Evolutionary conservation across 2,113 vertebrate species (phyloP).

Genomic region (Lophura nycthemera): DNA sequence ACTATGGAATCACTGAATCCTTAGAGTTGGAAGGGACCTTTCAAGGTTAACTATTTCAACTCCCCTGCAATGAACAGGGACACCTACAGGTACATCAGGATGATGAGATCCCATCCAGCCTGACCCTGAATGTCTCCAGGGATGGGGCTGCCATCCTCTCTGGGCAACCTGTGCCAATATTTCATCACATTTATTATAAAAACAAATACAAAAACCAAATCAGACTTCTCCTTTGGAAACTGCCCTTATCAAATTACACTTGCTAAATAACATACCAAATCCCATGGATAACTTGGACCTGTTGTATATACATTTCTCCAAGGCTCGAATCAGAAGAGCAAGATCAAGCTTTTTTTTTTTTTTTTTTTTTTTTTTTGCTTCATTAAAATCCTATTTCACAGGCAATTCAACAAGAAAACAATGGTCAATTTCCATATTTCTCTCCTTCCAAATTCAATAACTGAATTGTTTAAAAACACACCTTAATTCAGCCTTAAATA

Average conservation of each 20-base stretch:
- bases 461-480: background rate
- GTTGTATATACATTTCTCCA: fast-evolving
- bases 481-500: background rate
- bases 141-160: too few species aligned
- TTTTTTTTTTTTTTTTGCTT: background rate
- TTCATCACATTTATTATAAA: too few species aligned
- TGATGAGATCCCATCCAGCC: too few species aligned
- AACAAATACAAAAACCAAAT: background rate
- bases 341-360: background rate
- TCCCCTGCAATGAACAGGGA: too few species aligned
- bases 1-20: too few species aligned
- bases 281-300: background rate
- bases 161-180: too few species aligned
- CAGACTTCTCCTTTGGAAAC: background rate
- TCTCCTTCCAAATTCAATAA: background rate
- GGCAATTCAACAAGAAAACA: background rate
- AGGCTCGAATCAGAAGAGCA: background rate
- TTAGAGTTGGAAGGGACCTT: too few species aligned
- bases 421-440: background rate
- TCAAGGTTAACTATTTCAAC: too few species aligned
- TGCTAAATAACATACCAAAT: background rate
- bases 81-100: too few species aligned
- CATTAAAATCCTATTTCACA: background rate
- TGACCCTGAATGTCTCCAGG: too few species aligned
- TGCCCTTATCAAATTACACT: background rate